These are phyloP conservation scores for Enteromius viviparus DNA, from an alignment of 2,797 vertebrate genomes.

Conservation along the genomic window DNA sequence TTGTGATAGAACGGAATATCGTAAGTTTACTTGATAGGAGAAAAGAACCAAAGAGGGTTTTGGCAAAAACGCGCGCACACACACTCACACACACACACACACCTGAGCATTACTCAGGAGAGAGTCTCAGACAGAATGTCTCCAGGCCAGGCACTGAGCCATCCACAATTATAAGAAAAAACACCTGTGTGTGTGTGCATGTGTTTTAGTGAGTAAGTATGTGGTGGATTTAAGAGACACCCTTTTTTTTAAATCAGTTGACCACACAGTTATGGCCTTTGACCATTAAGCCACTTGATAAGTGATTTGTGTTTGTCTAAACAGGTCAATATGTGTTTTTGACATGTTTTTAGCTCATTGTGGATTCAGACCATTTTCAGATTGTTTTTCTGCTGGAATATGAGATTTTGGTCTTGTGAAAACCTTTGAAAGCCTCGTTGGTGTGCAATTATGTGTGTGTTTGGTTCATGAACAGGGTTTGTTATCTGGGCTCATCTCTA, in stretches of 20 bases:
- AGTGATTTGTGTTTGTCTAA: not conserved
- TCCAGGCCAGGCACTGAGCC: constrained; percentile 78
- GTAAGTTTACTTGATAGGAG: constrained; percentile 8
- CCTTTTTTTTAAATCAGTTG: constrained; percentile 22
- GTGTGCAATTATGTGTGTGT: not conserved
- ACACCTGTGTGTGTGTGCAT: constrained; percentile 35
- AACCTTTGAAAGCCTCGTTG: not conserved
- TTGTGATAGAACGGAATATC: not conserved
- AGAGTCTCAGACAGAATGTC: constrained; percentile 75
- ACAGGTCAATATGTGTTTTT: not conserved
- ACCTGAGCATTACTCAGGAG: constrained; percentile 69
- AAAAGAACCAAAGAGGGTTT: constrained; percentile 20
- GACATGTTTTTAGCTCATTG: not conserved
- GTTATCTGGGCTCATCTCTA: not conserved
- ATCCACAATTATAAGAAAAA: constrained; percentile 70
- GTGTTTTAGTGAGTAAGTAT: constrained; percentile 1
- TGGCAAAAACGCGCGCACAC: not conserved
- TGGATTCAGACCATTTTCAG: not conserved
- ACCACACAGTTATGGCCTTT: constrained; percentile 14
- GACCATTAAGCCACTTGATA: not conserved
- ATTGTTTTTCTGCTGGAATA: not conserved
- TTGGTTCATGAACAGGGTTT: constrained; percentile 6
- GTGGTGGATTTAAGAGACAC: not conserved
- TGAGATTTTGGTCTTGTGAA: not conserved
- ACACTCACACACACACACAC: not conserved